Evolutionary conservation across 2,888 invertebrate species (phyloP).

Genomic region (Orthonevra nobilis): DNA sequence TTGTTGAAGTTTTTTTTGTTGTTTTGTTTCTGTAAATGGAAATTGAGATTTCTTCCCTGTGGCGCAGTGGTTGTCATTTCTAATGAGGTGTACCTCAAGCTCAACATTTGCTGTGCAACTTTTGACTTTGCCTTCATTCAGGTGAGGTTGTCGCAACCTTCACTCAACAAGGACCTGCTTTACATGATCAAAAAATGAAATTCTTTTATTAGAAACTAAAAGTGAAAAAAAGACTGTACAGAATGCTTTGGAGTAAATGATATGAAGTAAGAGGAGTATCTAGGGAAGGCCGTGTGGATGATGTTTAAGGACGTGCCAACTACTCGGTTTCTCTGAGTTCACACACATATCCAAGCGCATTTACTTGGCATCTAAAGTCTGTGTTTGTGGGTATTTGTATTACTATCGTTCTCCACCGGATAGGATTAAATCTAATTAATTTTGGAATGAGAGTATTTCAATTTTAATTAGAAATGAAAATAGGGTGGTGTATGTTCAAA

Average conservation of each 20-base stretch:
- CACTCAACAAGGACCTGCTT: slow-evolving; percentile 5
- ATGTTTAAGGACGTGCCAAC: slow-evolving; percentile 10
- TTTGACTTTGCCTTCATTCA: slow-evolving; percentile 31
- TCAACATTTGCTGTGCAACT: slow-evolving; percentile 18
- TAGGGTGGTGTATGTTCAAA: too few species aligned
- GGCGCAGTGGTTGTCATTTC: slow-evolving; percentile 41
- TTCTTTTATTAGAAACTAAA: too few species aligned
- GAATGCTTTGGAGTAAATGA: too few species aligned
- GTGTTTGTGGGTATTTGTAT: background rate
- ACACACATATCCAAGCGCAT: too few species aligned
- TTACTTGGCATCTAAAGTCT: too few species aligned
- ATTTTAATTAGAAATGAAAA: slow-evolving; percentile 49
- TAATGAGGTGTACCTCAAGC: slow-evolving; percentile 60
- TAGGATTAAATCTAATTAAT: slow-evolving; percentile 49
- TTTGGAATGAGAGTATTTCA: slow-evolving; percentile 31
- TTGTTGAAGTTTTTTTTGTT: slow-evolving; percentile 41
- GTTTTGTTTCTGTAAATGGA: too few species aligned
- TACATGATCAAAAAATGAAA: slow-evolving; percentile 22
- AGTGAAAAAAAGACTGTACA: too few species aligned
- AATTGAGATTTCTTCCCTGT: slow-evolving; percentile 53
- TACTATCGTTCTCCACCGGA: slow-evolving; percentile 2
- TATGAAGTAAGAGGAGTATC: background rate
- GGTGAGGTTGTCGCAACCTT: slow-evolving; percentile 19
- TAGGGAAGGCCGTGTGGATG: background rate
- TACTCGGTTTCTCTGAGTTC: slow-evolving; percentile 2